A percentile compares a stretch with the other conserved stretches of the same genome.
Evolutionary conservation across 1,140 invertebrate genomes (phyloP).

Genomic region (Mesaphorura yosii): DNA sequence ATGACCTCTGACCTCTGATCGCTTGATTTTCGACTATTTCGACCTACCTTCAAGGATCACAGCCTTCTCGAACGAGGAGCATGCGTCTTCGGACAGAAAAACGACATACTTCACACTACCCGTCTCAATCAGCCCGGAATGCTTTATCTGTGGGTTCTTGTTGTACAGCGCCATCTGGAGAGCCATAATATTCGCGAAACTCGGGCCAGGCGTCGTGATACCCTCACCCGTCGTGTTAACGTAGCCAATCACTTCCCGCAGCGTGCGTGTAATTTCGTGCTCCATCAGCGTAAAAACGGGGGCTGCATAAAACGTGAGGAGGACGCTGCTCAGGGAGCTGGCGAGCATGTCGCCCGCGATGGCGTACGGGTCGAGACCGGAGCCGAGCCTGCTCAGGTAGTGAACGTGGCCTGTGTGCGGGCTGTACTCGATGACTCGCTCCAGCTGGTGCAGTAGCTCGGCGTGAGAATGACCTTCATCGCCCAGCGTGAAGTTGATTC

Average conservation of each 20-base stretch:
- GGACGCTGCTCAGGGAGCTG: conserved; percentile 69
- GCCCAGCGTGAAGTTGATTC: conserved; percentile 54
- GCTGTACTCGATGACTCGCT: conserved; percentile 61
- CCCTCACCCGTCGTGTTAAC: conserved; percentile 65
- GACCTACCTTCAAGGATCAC: not conserved
- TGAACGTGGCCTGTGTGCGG: conserved; percentile 76
- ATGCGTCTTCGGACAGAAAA: conserved; percentile 80
- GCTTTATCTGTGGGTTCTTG: conserved; percentile 60
- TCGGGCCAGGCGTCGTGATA: conserved; percentile 88
- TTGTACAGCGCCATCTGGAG: conserved; percentile 74
- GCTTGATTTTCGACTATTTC: not conserved
- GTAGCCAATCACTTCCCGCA: conserved; percentile 79
- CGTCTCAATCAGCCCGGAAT: conserved; percentile 2
- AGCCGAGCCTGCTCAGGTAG: conserved; percentile 63
- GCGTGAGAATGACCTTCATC: conserved; percentile 49
- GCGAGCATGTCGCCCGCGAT: conserved; percentile 71
- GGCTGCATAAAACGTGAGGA: conserved; percentile 78
- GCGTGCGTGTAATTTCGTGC: conserved; percentile 60
- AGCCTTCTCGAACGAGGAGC: conserved; percentile 78
- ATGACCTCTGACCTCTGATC: not conserved
- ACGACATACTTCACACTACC: conserved; percentile 49
- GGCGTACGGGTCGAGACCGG: conserved; percentile 66
- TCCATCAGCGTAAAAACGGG: conserved; percentile 79
- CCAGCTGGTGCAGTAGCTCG: conserved; percentile 50
- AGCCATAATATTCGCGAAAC: conserved; percentile 86